Conservation (phyloP, 2,888 invertebrate genomes). For the Temnothorax unifasciatus region DNA sequence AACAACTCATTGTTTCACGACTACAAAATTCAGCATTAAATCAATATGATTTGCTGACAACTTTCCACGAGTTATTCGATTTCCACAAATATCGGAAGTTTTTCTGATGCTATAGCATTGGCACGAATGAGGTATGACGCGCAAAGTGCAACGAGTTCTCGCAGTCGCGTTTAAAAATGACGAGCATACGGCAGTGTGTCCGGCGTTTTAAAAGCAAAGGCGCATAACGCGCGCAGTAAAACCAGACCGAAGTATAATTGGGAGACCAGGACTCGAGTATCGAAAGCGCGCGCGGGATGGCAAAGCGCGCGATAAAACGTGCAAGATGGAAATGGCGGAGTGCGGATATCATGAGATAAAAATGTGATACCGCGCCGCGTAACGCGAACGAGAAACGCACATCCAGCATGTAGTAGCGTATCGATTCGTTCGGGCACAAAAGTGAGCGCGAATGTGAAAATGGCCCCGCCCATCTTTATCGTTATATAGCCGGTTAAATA, state of each 20-base stretch:
- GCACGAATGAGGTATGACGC: not conserved
- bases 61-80: not conserved
- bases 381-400: constrained; percentile 42
- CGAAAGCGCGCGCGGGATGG: constrained; percentile 32
- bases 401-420: constrained; percentile 14
- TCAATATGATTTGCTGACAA: constrained; percentile 1
- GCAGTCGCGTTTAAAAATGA: constrained; percentile 17
- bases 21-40: constrained; percentile 3
- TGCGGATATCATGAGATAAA: constrained; percentile 54
- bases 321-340: constrained; percentile 52
- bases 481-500: constrained; percentile 39
- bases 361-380: constrained; percentile 29
- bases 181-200: not conserved
- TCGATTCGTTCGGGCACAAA: constrained; percentile 45
- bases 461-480: constrained; percentile 29
- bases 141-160: constrained; percentile 2
- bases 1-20: not conserved
- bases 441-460: constrained; percentile 37
- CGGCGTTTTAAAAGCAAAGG: constrained; percentile 30
- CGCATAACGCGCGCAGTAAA: constrained; percentile 44
- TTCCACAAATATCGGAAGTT: constrained; percentile 29
- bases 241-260: constrained; percentile 28
- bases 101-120: not conserved
- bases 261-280: not conserved
- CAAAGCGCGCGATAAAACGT: constrained; percentile 59